These are phyloP conservation scores for Cynaeus angustus DNA, from an alignment of 2,888 invertebrate species.

Conservation along the genomic window DNA sequence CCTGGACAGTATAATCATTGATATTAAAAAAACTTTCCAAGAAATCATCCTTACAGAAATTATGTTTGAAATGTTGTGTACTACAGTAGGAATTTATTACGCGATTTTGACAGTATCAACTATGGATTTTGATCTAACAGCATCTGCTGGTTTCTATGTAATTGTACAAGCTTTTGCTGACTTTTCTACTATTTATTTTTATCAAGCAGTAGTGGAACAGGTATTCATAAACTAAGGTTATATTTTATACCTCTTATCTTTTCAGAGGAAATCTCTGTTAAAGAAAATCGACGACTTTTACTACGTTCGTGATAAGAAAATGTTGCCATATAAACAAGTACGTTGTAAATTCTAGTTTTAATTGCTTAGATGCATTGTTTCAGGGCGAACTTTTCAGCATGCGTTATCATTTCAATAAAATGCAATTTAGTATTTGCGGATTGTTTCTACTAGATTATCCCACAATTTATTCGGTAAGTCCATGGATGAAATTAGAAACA, in stretches of 20 bases:
- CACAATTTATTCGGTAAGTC: constrained; percentile 20
- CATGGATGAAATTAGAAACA: not conserved
- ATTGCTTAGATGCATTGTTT: not conserved
- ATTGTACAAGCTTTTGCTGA: constrained; percentile 14
- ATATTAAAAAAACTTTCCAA: constrained; percentile 10
- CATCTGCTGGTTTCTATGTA: not conserved
- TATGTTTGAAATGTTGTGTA: constrained; percentile 7
- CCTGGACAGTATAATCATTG: constrained; percentile 1
- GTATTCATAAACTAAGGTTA: not conserved
- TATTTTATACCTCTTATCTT: not conserved
- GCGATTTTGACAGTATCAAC: constrained; percentile 3
- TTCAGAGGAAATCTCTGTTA: constrained; percentile 9
- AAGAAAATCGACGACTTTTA: constrained; percentile 6
- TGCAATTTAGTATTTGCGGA: constrained; percentile 17
- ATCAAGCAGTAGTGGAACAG: constrained; percentile 4
- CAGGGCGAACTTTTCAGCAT: not conserved
- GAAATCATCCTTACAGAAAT: constrained; percentile 17
- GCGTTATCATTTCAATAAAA: not conserved
- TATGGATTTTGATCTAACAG: constrained; percentile 10
- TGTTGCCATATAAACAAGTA: constrained; percentile 15
- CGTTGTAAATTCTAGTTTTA: not conserved
- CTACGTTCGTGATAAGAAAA: not conserved
- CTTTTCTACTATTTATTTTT: constrained; percentile 11
- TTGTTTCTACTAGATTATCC: constrained; percentile 11
- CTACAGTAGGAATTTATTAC: constrained; percentile 16